Conservation (phyloP, 2,113 vertebrate species). For the Delphinus delphis region DNA sequence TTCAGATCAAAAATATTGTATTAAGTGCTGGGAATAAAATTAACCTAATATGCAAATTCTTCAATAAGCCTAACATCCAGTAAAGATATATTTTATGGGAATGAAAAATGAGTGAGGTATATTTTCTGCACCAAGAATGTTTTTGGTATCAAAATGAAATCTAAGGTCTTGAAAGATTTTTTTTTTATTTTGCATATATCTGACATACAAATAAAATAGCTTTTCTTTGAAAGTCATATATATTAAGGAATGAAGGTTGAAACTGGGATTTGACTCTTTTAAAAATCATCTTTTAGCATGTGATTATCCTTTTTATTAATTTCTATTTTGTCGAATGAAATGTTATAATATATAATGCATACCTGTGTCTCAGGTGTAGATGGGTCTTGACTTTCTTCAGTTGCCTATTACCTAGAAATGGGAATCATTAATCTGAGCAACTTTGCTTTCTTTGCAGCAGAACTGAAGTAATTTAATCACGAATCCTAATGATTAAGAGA, state of each 20-base stretch:
- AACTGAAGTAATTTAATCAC: conserved; percentile 27
- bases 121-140: not conserved
- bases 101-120: not conserved
- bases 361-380: not conserved
- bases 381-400: not conserved
- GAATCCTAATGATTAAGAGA: conserved; percentile 10
- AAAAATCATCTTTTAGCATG: not conserved
- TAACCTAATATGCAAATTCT: not conserved
- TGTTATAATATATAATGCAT: too few relatives aligned
- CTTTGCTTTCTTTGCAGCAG: conserved; percentile 16
- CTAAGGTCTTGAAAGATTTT: not conserved
- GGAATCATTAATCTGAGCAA: not conserved
- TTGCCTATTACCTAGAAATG: not conserved
- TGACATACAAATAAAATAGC: not conserved
- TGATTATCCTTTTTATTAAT: not conserved
- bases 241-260: not conserved
- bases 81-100: not conserved
- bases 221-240: conserved; percentile 25
- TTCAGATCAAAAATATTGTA: not conserved
- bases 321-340: too few relatives aligned
- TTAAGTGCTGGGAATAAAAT: not conserved
- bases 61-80: not conserved
- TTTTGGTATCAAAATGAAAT: conserved; percentile 1
- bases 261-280: not conserved
- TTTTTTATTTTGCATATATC: not conserved